Evolutionary conservation across 2,797 vertebrate species (phyloP), one percentile per base, ranked within the genome.

Genomic region (Chrysocyon brachyurus): DNA sequence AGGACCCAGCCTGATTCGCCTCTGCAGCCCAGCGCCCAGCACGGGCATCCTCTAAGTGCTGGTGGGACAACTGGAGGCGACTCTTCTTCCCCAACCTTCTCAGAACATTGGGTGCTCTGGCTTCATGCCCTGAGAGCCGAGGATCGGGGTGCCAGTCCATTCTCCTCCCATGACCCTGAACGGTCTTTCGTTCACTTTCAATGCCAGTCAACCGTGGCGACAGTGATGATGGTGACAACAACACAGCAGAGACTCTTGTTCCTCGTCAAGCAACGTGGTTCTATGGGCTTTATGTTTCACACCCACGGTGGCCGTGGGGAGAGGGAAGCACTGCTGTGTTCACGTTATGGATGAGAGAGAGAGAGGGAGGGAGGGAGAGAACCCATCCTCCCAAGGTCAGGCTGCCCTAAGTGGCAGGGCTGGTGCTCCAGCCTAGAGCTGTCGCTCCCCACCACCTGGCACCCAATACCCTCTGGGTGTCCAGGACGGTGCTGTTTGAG

Each of bases 291-390:
- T 40, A 5, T 24, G 57, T 16, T 57, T 40, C 49, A 46, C 9
- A 14, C 9, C 33, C 1, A 46, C 0, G 12, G 63, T 19, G 26
- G 49, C 0, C 2, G 7, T 0, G 1, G 73, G 46, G 1, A 61
- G 49, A 22, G 36, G 61, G 59, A 90, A 21, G 17, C 46, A 22
- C 46, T 10, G 1, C 1, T 12, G n/a, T 12, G 3, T 31, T 57
- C 17, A 21, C 52, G 33, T 86, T 36, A 49, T n/a, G 90, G 90
- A 36, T 28, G 59, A 68, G 15, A 72, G 94, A 26, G 59, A 72
- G 59, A 57, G 15, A 66, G 94, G 22, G 59, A 33, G 3, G 3
- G 31, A 15, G 78, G 59, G 31, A 16, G 73, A 52, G 63, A 12
- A 1, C 3, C n/a, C 24, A 1, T 72, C 64, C 54, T 91, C 24